Base-by-base conservation (phyloP, 1,140 invertebrate genomes). In the Drosophila truncata region DNA sequence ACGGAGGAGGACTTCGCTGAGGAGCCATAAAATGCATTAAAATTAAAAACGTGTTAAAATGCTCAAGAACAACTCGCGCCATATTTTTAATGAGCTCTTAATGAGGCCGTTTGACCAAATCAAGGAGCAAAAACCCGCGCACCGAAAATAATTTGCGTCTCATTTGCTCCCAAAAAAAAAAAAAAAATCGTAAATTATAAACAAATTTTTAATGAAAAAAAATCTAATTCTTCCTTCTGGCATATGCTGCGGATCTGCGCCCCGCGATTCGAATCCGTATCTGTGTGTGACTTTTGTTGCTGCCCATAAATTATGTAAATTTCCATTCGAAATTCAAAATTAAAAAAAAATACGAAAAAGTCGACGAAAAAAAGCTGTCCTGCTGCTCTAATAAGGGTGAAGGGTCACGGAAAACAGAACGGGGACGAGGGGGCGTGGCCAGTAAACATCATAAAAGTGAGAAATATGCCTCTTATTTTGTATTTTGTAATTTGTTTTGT, bases 21-120 rank as follows among this genome's bases (percentile, higher is more conserved):
- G 81, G 50, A 54, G 37, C 65, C 86, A 91, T 92, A 92, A 92
- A 92, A 79, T 87, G 80, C 82, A 92, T 85, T 88, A 91, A 91
- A 85, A 92, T 91, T 87, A 92, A 86, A 91, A 92, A 92, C 91
- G 91, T 92, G 91, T 92, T 82, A 71, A 91, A 85, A 91, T 92
- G 85, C 49, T 88, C 41, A 47, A 63, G 76, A 65, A 78, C 57
- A 82, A 70, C 57, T 84, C 49, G 75, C 75, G 80, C 67, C 76
- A 66, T 59, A 72, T 78, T 54, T 90, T 87, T 87, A 87, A 87
- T 87, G 84, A 87, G 72, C 71, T 78, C 80, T 78, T 87, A 87
- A 87, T 87, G 84, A 87, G 69, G 57, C 63, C 39, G 41, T 42
- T 35, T 39, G 80, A 78, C 65, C 59, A 54, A 61, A 72, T 65